A percentile compares a stretch with the other conserved stretches of the same genome.
Conservation (phyloP, 2,113 vertebrate species). For the Desmodus rotundus region DNA sequence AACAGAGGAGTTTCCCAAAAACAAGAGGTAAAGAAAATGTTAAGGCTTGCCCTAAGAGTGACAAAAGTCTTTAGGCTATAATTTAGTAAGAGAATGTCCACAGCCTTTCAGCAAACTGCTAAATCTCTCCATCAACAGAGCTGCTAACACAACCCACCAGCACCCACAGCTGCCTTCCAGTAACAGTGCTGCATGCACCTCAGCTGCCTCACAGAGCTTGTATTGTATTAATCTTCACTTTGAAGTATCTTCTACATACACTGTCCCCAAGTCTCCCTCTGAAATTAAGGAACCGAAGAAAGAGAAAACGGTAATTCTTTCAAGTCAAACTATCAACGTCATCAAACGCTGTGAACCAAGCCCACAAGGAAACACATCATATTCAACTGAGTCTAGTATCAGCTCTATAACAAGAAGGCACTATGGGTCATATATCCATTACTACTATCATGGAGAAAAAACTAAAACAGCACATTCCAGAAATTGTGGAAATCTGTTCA, state of each 20-base stretch:
- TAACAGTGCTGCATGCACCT: background rate
- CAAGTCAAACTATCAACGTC: conserved; percentile 21
- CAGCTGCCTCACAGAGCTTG: background rate
- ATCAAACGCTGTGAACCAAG: background rate
- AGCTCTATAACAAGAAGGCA: background rate
- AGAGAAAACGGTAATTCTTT: background rate
- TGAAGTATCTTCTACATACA: background rate
- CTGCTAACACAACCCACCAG: background rate
- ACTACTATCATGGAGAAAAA: background rate
- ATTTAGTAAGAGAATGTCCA: background rate
- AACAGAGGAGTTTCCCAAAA: conserved; percentile 29
- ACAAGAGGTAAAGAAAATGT: background rate
- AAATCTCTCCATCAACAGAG: background rate
- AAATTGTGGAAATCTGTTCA: background rate
- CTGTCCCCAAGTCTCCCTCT: background rate
- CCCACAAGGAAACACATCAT: background rate
- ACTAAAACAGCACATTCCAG: background rate
- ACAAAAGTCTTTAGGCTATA: background rate
- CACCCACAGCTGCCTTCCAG: background rate
- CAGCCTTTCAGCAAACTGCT: background rate
- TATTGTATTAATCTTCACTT: background rate
- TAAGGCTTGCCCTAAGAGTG: background rate
- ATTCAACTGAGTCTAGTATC: background rate
- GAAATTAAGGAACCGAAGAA: background rate
- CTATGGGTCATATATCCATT: background rate